phyloP scores from a whole-genome alignment of 2,113 vertebrate species.

The Platichthys stellatus region DNA sequence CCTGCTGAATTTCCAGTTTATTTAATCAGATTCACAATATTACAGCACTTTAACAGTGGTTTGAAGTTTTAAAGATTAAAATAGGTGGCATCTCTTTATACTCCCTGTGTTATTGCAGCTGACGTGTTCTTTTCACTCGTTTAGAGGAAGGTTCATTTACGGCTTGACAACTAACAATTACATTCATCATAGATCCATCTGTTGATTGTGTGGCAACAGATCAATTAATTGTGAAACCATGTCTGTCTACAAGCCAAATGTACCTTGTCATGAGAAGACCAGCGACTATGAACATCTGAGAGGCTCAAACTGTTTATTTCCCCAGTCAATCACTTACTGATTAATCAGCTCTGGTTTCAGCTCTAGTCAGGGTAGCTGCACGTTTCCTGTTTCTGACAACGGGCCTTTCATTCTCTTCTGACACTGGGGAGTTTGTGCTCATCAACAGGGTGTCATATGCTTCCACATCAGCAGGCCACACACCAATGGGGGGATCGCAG shows the following conservation, averaged over 20 bases:
- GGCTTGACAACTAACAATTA: neutral
- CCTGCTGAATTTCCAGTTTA: too few relatives aligned
- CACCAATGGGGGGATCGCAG: neutral
- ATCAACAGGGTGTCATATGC: slow-evolving; percentile 13
- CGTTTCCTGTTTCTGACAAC: neutral
- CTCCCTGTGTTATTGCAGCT: neutral
- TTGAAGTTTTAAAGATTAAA: neutral
- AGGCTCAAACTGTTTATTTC: too few relatives aligned
- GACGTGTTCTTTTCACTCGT: too few relatives aligned
- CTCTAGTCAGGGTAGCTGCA: neutral
- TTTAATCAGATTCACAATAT: neutral
- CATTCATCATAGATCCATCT: neutral
- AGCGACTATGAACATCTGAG: too few relatives aligned
- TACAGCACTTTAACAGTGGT: neutral
- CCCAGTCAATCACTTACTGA: too few relatives aligned
- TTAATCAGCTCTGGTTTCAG: too few relatives aligned
- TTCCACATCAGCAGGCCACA: neutral
- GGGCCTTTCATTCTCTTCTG: neutral
- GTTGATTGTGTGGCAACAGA: neutral
- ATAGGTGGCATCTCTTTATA: neutral
- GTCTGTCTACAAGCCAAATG: neutral
- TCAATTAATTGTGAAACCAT: neutral
- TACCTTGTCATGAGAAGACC: neutral
- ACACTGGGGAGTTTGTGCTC: neutral
- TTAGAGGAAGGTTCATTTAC: too few relatives aligned